Conservation (phyloP, 2,797 vertebrate species). For the Danio jaintianensis region DNA sequence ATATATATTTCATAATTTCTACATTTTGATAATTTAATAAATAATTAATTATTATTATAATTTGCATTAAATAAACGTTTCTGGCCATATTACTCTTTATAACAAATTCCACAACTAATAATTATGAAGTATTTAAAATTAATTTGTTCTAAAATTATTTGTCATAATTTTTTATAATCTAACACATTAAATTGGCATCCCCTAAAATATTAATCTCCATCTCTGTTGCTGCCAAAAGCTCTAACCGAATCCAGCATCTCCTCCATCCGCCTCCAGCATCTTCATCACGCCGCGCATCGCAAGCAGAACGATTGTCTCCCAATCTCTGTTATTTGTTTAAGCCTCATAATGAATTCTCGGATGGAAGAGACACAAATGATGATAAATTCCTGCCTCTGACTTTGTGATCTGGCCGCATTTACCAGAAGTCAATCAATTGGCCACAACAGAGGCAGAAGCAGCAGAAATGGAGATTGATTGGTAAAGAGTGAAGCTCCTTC, state of each 20-base stretch:
- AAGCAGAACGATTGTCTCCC: constrained; percentile 30
- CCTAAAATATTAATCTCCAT: background rate
- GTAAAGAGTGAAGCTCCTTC: constrained; percentile 56
- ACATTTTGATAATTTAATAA: too few relatives aligned
- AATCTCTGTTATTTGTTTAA: constrained; percentile 51
- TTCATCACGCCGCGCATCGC: constrained; percentile 14
- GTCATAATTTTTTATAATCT: background rate
- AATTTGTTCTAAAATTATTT: background rate
- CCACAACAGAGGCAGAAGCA: constrained; percentile 37
- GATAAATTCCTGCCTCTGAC: constrained; percentile 60
- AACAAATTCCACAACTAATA: too few relatives aligned
- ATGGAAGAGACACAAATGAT: constrained; percentile 54
- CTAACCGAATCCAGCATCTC: constrained; percentile 18
- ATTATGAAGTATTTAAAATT: too few relatives aligned
- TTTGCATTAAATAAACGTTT: too few relatives aligned
- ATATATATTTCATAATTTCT: too few relatives aligned
- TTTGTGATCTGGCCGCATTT: constrained; percentile 58
- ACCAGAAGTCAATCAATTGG: constrained; percentile 60
- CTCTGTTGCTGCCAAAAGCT: background rate
- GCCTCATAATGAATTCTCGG: constrained; percentile 51
- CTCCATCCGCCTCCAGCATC: constrained; percentile 9
- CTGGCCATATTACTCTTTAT: too few relatives aligned
- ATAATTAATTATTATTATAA: too few relatives aligned
- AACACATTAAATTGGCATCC: background rate
- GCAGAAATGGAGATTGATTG: constrained; percentile 64